Evolutionary conservation across 2,888 invertebrate genomes (phyloP), one percentile per base, ranked within the genome.

Genomic region (Blomia tropicalis): DNA sequence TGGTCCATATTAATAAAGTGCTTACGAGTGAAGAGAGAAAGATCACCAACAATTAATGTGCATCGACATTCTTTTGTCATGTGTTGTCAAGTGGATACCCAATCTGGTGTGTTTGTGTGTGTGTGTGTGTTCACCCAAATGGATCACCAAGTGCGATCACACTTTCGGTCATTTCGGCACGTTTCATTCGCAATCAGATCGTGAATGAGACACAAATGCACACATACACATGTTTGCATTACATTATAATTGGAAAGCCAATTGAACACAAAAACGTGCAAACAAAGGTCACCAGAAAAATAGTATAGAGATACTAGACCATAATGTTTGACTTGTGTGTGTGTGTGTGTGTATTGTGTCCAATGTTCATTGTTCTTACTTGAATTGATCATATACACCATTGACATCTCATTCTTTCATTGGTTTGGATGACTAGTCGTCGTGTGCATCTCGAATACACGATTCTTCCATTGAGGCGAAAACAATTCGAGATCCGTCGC

Each of bases 191-290:
- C 51, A 19, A 27, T 19, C 51, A 47, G n/a, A 7, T 47, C 51
- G 27, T 47, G 51, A 7, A 7, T 14, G 51, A 14, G 51, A 47
- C 7, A 7, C 22, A 7, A n/a, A 11, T 7, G 7, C 11, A 47
- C n/a, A n/a, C n/a, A n/a, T n/a, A n/a, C n/a, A n/a, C n/a, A n/a
- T 47, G 51, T 47, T 47, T 47, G 51, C 22, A 47, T 47, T 47
- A n/a, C 51, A 25, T 47, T 47, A 22, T 47, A 47, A 47, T 47
- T 47, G 51, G 5, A 19, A 7, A 11, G 51, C 51, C 27, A 47
- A 47, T 47, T 47, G 51, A 47, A 47, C 51, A n/a, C n/a, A n/a
- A n/a, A n/a, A n/a, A n/a, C n/a, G n/a, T n/a, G 22, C 51, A 47
- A 47, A 47, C 51, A 47, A 47, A 47, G 51, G 51, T 47, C 51